Conservation (phyloP, 1,140 invertebrate genomes). For the Drosophila bifasciata region DNA sequence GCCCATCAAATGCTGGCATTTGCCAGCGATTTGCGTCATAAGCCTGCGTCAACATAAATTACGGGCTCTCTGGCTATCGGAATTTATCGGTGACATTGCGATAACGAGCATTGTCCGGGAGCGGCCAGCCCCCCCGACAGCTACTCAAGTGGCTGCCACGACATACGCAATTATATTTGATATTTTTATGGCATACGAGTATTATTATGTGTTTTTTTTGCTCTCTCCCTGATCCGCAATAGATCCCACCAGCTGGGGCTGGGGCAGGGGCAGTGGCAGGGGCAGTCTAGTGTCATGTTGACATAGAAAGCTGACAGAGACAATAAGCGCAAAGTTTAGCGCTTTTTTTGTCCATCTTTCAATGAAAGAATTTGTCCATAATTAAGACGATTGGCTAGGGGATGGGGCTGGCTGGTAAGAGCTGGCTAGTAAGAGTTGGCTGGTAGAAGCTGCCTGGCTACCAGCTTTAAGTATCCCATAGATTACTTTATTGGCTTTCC, state of each 20-base stretch:
- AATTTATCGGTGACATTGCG: slow-evolving; percentile 71
- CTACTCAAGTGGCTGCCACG: slow-evolving; percentile 41
- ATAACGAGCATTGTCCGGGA: slow-evolving; percentile 69
- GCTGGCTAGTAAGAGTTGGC: no score
- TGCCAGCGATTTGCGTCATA: slow-evolving; percentile 58
- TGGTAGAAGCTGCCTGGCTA: no score
- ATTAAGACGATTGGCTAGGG: slow-evolving; percentile 47
- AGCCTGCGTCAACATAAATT: slow-evolving; percentile 68
- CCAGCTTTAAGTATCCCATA: neutral
- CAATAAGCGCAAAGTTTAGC: slow-evolving; percentile 44
- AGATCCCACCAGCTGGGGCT: no score
- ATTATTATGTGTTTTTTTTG: slow-evolving; percentile 30
- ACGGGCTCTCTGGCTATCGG: slow-evolving; percentile 57
- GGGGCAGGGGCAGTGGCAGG: no score
- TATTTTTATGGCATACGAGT: slow-evolving; percentile 68
- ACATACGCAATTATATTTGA: slow-evolving; percentile 70
- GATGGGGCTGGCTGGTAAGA: no score
- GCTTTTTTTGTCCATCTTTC: slow-evolving; percentile 25
- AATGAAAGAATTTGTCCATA: slow-evolving; percentile 62
- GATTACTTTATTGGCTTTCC: slow-evolving; percentile 14
- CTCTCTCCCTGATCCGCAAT: slow-evolving; percentile 25
- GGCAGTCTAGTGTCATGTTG: slow-evolving; percentile 25
- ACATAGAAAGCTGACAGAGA: slow-evolving; percentile 47
- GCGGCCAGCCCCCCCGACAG: slow-evolving; percentile 29
- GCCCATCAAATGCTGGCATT: slow-evolving; percentile 50